Base-by-base conservation (phyloP, 2,888 invertebrate species). In the Antheraea yamamai region DNA sequence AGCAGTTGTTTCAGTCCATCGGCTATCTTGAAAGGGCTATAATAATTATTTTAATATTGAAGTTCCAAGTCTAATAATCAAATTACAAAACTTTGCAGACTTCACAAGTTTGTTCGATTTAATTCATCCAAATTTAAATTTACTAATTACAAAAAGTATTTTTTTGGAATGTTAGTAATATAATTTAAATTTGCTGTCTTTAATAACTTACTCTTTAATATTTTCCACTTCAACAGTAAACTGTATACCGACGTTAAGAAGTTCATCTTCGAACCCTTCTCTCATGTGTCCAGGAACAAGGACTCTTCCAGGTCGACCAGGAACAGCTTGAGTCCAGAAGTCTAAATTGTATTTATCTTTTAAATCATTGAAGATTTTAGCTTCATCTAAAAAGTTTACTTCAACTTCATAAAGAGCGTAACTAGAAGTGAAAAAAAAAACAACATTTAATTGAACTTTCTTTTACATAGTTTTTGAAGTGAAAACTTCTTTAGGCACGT, bases 161-260 rank as follows among this genome's bases (percentile, higher is more conserved):
- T 55, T 16, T 55, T 55, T 52, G 14, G 14, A 52, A 1, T 14
- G 52, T 52, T 52, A 52, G 52, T 52, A 51, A 52, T 52, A 16
- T 52, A 52, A 14, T 52, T 16, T 52, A 3, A 58, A 58, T 58
- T 58, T 58, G 0, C 18, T 20, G 20, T n/a, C 2, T 18, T 58
- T 39, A 61, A 20, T 12, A 0, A 87, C 91, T 89, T 84, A 91
- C 92, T 89, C 87, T 80, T 84, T 89, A 74, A 92, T 83, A 79
- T 92, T 90, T n/a, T 88, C 85, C 8, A 83, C 81, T 30, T 81
- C 78, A 18, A 89, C 77, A 51, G 77, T 84, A 78, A 82, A 90
- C 39, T 84, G 77, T 0, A 91, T 81, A 14, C 83, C 84, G 72
- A 82, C 79, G 4, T 77, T 75, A 0, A 80, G 78, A 52, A 91